Base-by-base conservation (phyloP, 2,888 invertebrate species). In the Tuta absoluta region DNA sequence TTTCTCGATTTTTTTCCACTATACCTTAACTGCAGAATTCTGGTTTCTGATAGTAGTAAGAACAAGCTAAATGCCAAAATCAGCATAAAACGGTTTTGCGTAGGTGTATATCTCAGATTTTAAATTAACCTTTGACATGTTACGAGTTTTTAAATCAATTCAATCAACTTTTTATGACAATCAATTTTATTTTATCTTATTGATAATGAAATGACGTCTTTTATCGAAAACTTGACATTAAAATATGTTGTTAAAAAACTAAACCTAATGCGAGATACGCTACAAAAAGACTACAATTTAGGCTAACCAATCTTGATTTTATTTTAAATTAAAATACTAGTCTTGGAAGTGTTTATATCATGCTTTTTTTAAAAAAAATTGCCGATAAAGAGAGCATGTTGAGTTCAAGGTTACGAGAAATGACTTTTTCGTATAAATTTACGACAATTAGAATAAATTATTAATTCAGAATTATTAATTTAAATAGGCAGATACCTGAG, bases 71-170 rank as follows among this genome's bases (percentile, higher is more conserved):
- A 53, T 53, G 51, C 2, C 51, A 53, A 53, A 53, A 53, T 53
- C 14, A 53, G 51, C 23, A 53, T 53, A 48, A 48, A 48, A 48
- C 2, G 4, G 48, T 48, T 2, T 51, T 1, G 23, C 2, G 14
- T 28, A 17, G 24, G 24, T 24, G 53, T 56, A 14, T 12, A 0
- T 33, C 4, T 5, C n/a, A n/a, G 8, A 33, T 56, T 1, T 21
- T 17, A 21, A 19, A 56, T n/a, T 56, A 7, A 56, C 56, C 56
- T 56, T 56, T 56, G 56, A 56, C 56, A 56, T 17, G 56, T 56
- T 56, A n/a, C 33, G 2, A 56, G 10, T 5, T 8, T 33, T 33
- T 17, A 1, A 4, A 45, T 10, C n/a, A 56, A 56, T 56, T 33
- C 33, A 56, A 56, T 56, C 56, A 56, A 14, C 24, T 56, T n/a